These are phyloP conservation scores for Cheilosia variabilis DNA, from an alignment of 2,888 invertebrate genomes.

Conservation along the genomic window DNA sequence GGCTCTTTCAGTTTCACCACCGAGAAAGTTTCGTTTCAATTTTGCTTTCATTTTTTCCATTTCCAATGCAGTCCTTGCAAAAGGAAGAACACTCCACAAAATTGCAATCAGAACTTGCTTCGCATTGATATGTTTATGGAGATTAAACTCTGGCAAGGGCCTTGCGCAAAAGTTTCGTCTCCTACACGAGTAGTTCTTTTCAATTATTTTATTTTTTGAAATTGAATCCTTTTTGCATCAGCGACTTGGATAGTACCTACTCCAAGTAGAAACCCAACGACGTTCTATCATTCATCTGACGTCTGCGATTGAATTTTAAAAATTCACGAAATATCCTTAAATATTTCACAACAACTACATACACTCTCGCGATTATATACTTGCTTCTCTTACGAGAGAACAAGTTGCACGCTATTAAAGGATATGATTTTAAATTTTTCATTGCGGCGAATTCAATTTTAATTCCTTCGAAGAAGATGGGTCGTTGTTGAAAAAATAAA, in stretches of 20 bases:
- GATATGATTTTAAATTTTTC: slow-evolving; percentile 75
- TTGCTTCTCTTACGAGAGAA: slow-evolving; percentile 15
- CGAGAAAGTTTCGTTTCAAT: slow-evolving; percentile 18
- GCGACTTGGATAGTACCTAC: not conserved
- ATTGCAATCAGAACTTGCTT: slow-evolving; percentile 69
- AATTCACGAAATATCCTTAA: slow-evolving; percentile 67
- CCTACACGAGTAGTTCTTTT: not conserved
- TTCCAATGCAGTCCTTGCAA: slow-evolving; percentile 25
- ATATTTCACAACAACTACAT: slow-evolving; percentile 12
- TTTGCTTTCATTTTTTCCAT: slow-evolving; percentile 27
- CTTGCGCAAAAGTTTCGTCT: slow-evolving; percentile 23
- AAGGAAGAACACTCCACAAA: slow-evolving; percentile 31
- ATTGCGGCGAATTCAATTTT: slow-evolving; percentile 71
- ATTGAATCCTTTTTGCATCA: slow-evolving; percentile 4
- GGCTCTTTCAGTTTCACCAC: not conserved
- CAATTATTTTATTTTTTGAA: slow-evolving; percentile 5
- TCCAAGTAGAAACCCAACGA: not conserved
- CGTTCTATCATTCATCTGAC: slow-evolving; percentile 22
- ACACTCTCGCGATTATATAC: slow-evolving; percentile 8
- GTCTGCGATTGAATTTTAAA: slow-evolving; percentile 70
- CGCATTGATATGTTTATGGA: slow-evolving; percentile 72
- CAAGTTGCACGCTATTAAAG: slow-evolving; percentile 60
- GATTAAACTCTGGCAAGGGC: slow-evolving; percentile 55
- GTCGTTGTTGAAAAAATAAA: slow-evolving; percentile 12
- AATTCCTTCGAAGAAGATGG: slow-evolving; percentile 41